phyloP scores from a whole-genome alignment of 2,113 vertebrate species.

The Vicugna pacos region DNA sequence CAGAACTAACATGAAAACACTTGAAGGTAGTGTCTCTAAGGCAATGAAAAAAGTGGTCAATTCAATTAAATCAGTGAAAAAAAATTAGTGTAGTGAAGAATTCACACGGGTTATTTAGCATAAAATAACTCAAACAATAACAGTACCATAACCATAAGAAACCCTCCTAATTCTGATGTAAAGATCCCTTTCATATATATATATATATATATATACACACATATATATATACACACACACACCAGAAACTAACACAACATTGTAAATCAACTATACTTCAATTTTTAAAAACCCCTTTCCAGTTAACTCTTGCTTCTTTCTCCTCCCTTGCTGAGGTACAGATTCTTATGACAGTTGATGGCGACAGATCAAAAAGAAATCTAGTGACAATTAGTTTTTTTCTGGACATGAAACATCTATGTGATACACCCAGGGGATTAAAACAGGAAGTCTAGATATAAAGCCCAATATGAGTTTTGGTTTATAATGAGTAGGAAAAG shows the following conservation, averaged over 20 bases:
- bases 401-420: constrained; percentile 48
- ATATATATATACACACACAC: too few species aligned
- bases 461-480: constrained; percentile 40
- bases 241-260: too few species aligned
- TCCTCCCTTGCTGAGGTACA: not conserved
- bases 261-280: too few species aligned
- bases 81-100: not conserved
- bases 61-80: not conserved
- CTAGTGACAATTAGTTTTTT: constrained; percentile 24
- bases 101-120: not conserved
- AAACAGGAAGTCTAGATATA: constrained; percentile 76
- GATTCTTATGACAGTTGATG: constrained; percentile 36
- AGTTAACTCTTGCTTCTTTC: not conserved
- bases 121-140: not conserved
- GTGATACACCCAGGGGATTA: constrained; percentile 57
- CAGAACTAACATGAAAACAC: constrained; percentile 2
- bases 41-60: not conserved
- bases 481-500: constrained; percentile 53
- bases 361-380: constrained; percentile 40
- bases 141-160: not conserved
- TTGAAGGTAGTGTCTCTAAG: not conserved
- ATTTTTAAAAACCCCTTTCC: not conserved
- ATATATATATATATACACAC: too few species aligned
- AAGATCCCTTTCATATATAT: not conserved
- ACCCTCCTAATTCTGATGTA: not conserved